Percentiles rank a stretch among this genome's conserved stretches.
Evolutionary conservation across 2,888 invertebrate species (phyloP).

Genomic region (Athetis lepigone): DNA sequence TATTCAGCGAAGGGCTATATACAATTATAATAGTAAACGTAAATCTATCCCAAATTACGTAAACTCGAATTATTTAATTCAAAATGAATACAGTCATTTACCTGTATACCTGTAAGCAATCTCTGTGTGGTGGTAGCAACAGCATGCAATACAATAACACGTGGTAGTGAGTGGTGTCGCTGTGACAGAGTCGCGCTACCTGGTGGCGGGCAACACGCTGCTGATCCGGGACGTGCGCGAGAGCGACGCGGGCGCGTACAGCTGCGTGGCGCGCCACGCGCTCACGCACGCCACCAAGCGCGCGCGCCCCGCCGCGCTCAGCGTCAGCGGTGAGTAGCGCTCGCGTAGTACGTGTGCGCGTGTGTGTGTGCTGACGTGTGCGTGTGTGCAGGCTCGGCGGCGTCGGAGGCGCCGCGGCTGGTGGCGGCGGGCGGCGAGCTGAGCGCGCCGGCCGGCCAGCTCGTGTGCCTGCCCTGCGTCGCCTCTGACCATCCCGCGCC

Average conservation of each 20-base stretch:
- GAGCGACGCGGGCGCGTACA: constrained; percentile 92
- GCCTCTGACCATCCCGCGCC: constrained; percentile 92
- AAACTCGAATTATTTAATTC: too few relatives aligned
- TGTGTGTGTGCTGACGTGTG: constrained; percentile 4
- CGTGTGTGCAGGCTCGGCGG: constrained; percentile 66
- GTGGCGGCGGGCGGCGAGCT: constrained; percentile 89
- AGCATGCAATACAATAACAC: neutral
- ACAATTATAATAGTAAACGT: too few relatives aligned
- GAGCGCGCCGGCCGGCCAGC: constrained; percentile 89
- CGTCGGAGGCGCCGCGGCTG: constrained; percentile 89
- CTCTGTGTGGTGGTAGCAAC: too few relatives aligned
- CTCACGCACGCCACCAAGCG: constrained; percentile 92
- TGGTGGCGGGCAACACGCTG: constrained; percentile 77
- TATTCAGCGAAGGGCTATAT: constrained; percentile 7
- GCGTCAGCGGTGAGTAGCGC: constrained; percentile 88
- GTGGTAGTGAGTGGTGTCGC: neutral
- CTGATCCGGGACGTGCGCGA: constrained; percentile 81
- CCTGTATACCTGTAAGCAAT: too few relatives aligned
- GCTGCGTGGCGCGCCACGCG: constrained; percentile 92
- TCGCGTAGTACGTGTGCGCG: too few relatives aligned
- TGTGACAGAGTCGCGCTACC: constrained; percentile 74
- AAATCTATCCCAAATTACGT: too few relatives aligned
- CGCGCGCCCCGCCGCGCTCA: constrained; percentile 91
- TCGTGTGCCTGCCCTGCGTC: constrained; percentile 92
- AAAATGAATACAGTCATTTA: too few relatives aligned